Conservation (phyloP, 1,140 invertebrate species). For the Odontomachus brunneus region DNA sequence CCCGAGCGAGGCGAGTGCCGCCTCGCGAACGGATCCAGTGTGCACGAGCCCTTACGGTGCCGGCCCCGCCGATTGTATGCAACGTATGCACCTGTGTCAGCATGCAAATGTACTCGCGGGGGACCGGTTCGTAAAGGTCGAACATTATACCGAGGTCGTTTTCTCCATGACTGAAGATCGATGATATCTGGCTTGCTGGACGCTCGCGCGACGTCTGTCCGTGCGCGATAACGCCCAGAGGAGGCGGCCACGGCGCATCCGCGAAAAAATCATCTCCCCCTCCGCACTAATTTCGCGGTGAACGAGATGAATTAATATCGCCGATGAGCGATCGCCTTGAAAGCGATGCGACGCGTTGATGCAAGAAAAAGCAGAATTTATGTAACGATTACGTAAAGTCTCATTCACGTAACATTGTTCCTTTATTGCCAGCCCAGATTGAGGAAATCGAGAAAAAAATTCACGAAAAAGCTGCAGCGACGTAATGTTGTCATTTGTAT, state of each 20-base stretch:
- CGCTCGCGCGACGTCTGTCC: conserved; percentile 24
- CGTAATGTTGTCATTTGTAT: conserved; percentile 9
- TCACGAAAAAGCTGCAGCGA: neutral
- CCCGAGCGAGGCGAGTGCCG: conserved; percentile 25
- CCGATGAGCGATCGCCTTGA: neutral
- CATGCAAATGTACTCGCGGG: conserved; percentile 61
- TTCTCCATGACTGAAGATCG: conserved; percentile 58
- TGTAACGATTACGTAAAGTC: conserved; percentile 22
- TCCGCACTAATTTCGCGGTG: too few species aligned
- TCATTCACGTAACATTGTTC: conserved; percentile 9
- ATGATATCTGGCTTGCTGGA: conserved; percentile 32
- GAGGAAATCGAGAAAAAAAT: conserved; percentile 9
- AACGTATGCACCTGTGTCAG: conserved; percentile 67
- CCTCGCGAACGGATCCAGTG: conserved; percentile 26
- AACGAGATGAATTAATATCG: neutral
- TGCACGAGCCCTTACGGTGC: neutral
- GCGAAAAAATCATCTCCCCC: too few species aligned
- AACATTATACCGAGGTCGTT: conserved; percentile 71
- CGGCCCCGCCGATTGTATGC: neutral
- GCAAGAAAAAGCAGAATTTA: neutral
- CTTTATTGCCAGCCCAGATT: neutral
- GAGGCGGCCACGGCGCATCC: too few species aligned
- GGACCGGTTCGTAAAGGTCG: conserved; percentile 74
- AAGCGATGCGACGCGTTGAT: neutral
- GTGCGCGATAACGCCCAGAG: conserved; percentile 20